Evolutionary conservation across 2,888 invertebrate genomes (phyloP), one percentile per base, ranked within the genome.

Genomic region (Orchesella flavescens): DNA sequence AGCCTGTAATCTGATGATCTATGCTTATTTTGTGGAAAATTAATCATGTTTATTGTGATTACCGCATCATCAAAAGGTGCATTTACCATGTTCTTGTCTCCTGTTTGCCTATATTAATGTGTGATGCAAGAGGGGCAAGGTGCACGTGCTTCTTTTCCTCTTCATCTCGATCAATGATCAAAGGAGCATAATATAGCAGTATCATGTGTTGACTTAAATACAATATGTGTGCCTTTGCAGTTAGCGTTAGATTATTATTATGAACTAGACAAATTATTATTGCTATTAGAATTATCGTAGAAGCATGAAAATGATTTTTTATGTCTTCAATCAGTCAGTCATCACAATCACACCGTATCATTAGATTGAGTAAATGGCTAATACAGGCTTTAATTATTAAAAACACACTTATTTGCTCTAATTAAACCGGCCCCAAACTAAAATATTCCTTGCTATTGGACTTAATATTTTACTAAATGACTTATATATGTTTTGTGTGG

Each of bases 31-130:
- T 49, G 17, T 43, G 17, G 53, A 19, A 65, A 68, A 57, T 23
- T 76, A 76, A 66, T 76, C 53, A 44, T 55, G 66, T 68, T 76
- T 66, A 24, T 17, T 76, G 13, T 66, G 57, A 76, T 76, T 76
- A 66, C 66, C 63, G 63, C 63, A 63, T 53, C 66, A 66, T 73
- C 61, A 66, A 43, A 59, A 17, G 1, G 15, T 34, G 24, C 63
- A 63, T 1, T 63, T 34, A 5, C 2, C 53, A n/a, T 17, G 53
- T 53, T 53, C 19, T 17, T 15, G 21, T 19, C 19, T 21, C 59
- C 21, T 59, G 17, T 59, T 12, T 59, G 43, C 34, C 19, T n/a
- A 34, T 63, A 21, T 23, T 63, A 7, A 9, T 10, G 10, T 34
- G 43, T 65, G 15, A 71, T 71, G 71, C 55, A 71, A 71, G 21